A percentile compares a stretch with the other conserved stretches of the same genome.
These are phyloP conservation scores for Riptortus pedestris DNA, from an alignment of 1,140 invertebrate genomes.

Conservation along the genomic window DNA sequence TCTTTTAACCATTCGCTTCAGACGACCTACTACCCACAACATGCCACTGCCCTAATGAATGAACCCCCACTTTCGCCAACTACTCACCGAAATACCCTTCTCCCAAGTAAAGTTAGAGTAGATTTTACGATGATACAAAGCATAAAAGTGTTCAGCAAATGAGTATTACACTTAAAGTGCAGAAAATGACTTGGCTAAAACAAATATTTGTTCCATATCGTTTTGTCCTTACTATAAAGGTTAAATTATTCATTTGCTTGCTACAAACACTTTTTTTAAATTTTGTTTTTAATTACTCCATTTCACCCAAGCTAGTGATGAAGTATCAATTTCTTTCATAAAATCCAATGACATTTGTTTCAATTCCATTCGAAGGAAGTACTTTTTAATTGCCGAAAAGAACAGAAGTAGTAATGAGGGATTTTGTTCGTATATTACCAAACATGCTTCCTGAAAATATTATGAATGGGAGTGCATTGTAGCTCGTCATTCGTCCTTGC, in stretches of 20 bases:
- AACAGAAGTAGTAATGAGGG: not conserved
- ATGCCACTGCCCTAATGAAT: not conserved
- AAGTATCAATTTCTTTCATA: not conserved
- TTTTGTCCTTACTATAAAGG: not conserved
- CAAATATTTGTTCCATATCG: not conserved
- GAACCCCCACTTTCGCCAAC: conserved; percentile 17
- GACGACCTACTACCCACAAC: conserved; percentile 11
- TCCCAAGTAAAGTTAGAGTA: not conserved
- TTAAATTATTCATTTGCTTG: not conserved
- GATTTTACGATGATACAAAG: not conserved
- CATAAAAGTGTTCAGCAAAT: too few species aligned
- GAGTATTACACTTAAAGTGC: too few species aligned
- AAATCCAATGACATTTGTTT: not conserved
- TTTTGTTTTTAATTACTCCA: not conserved
- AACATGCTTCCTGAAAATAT: conserved; percentile 12
- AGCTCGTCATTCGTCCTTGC: not conserved
- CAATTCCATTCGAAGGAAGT: not conserved
- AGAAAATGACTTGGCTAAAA: too few species aligned
- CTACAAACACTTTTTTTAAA: not conserved
- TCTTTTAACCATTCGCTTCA: conserved; percentile 41
- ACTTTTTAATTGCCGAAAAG: not conserved
- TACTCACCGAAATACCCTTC: not conserved
- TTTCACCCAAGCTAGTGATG: not conserved
- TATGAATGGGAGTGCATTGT: conserved; percentile 6
- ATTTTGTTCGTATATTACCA: not conserved